A percentile compares a stretch with the other conserved stretches of the same genome.
Conservation (phyloP, 1,140 invertebrate species). For the Papilio polytes region DNA sequence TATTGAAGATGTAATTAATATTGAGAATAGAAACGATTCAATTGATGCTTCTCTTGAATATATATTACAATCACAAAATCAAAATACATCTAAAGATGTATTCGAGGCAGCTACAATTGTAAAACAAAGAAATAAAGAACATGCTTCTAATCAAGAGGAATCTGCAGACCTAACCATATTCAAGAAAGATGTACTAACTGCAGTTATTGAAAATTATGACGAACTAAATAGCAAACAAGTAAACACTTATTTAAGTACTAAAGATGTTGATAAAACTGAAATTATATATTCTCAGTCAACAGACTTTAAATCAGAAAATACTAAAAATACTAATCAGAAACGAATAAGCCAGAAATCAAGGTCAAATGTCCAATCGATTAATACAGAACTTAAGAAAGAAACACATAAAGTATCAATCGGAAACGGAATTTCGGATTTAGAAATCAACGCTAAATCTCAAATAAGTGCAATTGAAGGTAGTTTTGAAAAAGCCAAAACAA, state of each 20-base stretch:
- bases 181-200: constrained; percentile 47
- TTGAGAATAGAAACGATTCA: background rate
- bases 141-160: constrained; percentile 43
- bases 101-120: background rate
- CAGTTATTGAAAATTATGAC: constrained; percentile 14
- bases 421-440: background rate
- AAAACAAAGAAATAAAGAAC: background rate
- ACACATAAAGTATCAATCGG: background rate
- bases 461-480: background rate
- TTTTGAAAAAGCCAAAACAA: background rate
- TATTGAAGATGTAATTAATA: background rate
- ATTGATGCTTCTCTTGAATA: background rate
- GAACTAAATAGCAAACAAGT: background rate
- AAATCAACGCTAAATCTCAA: background rate
- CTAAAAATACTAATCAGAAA: background rate
- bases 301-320: background rate
- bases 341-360: background rate
- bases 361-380: background rate
- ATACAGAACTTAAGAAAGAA: background rate
- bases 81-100: background rate
- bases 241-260: background rate
- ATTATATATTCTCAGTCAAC: background rate
- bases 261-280: background rate
- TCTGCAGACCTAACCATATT: constrained; percentile 60
- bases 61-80: background rate